Evolutionary conservation across 2,797 vertebrate genomes (phyloP).

Genomic region (Odontamblyopus lacepedii): DNA sequence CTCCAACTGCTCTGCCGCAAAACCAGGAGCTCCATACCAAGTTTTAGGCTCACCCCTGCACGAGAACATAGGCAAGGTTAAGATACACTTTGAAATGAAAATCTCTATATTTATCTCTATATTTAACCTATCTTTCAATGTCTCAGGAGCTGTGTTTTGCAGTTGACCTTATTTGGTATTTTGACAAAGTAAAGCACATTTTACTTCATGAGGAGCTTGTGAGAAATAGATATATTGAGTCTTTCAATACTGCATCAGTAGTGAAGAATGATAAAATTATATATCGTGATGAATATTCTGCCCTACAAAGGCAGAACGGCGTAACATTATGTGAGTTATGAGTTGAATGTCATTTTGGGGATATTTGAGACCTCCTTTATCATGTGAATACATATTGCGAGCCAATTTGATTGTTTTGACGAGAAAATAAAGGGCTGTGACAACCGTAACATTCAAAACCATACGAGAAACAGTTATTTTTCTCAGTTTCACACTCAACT

Average conservation of each 20-base stretch:
- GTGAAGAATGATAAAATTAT: background rate
- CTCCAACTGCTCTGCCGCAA: constrained; percentile 94
- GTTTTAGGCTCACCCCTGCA: constrained; percentile 98
- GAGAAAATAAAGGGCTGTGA: too few species aligned
- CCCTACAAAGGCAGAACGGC: too few species aligned
- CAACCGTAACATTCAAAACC: too few species aligned
- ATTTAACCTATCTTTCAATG: background rate
- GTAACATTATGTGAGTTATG: too few species aligned
- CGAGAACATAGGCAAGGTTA: background rate
- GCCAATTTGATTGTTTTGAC: too few species aligned
- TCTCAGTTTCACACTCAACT: too few species aligned
- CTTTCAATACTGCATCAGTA: background rate
- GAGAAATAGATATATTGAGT: background rate
- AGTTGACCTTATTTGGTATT: background rate
- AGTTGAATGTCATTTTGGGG: too few species aligned
- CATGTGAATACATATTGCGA: too few species aligned
- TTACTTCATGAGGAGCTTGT: background rate
- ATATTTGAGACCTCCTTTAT: too few species aligned
- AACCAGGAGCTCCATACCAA: constrained; percentile 97
- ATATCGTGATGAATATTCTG: too few species aligned
- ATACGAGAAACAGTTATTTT: too few species aligned
- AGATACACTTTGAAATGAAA: background rate
- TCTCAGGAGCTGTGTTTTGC: background rate
- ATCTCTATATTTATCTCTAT: background rate
- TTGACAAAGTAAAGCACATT: background rate